Evolutionary conservation across 2,888 invertebrate genomes (phyloP).

Genomic region (Agrenia bidenticulata): DNA sequence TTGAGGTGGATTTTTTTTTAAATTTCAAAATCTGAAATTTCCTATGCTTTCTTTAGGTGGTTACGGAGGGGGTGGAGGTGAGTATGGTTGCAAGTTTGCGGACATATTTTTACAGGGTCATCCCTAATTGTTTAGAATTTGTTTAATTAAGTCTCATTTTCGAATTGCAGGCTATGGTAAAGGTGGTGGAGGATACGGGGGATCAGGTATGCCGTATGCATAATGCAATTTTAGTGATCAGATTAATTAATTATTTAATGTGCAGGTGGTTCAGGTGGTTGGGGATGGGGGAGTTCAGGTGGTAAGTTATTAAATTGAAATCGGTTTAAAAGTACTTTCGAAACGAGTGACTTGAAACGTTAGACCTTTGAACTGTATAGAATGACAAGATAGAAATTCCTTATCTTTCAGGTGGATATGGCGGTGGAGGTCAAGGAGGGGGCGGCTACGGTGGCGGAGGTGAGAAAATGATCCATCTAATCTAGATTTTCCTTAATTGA

Average conservation of each 20-base stretch:
- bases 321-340: too few relatives aligned
- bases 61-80: slow-evolving; percentile 8
- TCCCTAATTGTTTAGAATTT: too few relatives aligned
- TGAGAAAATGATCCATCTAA: too few relatives aligned
- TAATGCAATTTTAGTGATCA: not conserved
- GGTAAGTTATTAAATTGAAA: too few relatives aligned
- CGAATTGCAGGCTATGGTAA: slow-evolving; percentile 17
- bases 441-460: not conserved
- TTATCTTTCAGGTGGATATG: slow-evolving; percentile 18
- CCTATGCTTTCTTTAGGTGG: too few relatives aligned
- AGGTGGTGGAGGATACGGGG: slow-evolving; percentile 21
- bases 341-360: too few relatives aligned
- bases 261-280: slow-evolving; percentile 3
- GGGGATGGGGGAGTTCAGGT: slow-evolving; percentile 2
- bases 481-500: too few relatives aligned
- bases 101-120: too few relatives aligned
- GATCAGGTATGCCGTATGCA: slow-evolving; percentile 13
- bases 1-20: slow-evolving; percentile 2
- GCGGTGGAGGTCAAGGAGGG: slow-evolving; percentile 20
- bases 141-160: not conserved
- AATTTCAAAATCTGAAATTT: too few relatives aligned
- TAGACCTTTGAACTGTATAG: too few relatives aligned
- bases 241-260: not conserved
- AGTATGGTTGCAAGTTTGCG: too few relatives aligned
- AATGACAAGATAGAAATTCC: slow-evolving; percentile 5